Base-by-base conservation (phyloP, 2,797 vertebrate genomes). In the Epinephelus coioides region DNA sequence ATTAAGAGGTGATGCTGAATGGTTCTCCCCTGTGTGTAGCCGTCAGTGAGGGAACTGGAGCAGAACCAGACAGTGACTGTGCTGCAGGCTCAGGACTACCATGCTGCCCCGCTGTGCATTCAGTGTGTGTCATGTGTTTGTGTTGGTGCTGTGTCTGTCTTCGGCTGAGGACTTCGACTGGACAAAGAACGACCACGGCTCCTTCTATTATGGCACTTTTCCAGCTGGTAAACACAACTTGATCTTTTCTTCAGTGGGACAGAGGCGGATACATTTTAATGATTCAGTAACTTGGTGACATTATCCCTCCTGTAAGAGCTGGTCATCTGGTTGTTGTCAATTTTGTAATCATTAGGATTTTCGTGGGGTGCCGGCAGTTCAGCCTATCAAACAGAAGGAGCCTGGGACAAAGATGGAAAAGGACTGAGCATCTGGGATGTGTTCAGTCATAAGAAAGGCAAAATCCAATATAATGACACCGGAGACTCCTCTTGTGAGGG, bases 191-290 rank as follows among this genome's bases (percentile, higher is more conserved):
- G 88, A 97, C 17, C 95, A 94, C 15, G 86, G 95, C 89, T 96
- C 97, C 94, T 99, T 99, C 97, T 97, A 97, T 95, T 98, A 98
- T 43, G 97, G 97, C 95, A 96, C 94, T 86, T 99, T 99, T 89
- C 98, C 98, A 89, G 89, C 93, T 85, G 97, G 98, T 98, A 69
- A 65, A 67, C 18, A 57, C 18, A 69, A 38, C n/a, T 61, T 43
- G 38, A 17, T 54, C 5, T 71, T 71, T 8, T 69, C 10, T 40
- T 67, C 53, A 53, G 2, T 40, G 14, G 11, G 6, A 47, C 25
- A 38, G 11, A 79, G 51, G 3, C 9, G 17, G 2, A n/a, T 47
- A 19, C 21, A 46, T 60, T 76, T 81, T 0, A 53, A 56, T 23
- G 0, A 57, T 50, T 47, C 19, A 40, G 1, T 38, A 71, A 51